Percentiles rank a stretch among this genome's conserved stretches.
Evolutionary conservation across 1,140 invertebrate genomes (phyloP).

Genomic region (Brachionus koreanus): DNA sequence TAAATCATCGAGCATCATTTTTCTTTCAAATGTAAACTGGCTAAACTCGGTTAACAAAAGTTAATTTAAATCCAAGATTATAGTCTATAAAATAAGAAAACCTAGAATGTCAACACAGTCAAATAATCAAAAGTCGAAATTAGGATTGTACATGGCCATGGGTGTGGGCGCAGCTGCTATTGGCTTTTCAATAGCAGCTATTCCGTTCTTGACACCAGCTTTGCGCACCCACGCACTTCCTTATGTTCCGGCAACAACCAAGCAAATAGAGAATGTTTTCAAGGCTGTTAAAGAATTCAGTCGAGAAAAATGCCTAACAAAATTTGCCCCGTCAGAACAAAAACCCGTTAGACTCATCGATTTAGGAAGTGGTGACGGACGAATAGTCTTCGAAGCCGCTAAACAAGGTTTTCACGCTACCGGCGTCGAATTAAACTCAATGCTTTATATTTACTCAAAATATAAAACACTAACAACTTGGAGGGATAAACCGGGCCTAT

Average conservation of each 20-base stretch:
- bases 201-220: conserved; percentile 44
- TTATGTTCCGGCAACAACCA: conserved; percentile 36
- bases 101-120: not conserved
- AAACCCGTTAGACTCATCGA: conserved; percentile 13
- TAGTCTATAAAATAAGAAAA: not conserved
- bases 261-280: conserved; percentile 39
- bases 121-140: not conserved
- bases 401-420: conserved; percentile 20
- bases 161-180: conserved; percentile 20
- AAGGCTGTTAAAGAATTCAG: not conserved
- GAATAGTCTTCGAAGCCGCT: conserved; percentile 41
- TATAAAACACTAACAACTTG: conserved; percentile 19
- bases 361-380: conserved; percentile 45
- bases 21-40: conserved; percentile 3
- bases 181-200: conserved; percentile 37
- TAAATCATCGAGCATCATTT: not conserved
- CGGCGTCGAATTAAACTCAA: conserved; percentile 38
- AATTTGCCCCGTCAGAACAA: not conserved
- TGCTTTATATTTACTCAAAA: conserved; percentile 9
- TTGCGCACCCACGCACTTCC: conserved; percentile 33
- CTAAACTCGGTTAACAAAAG: conserved; percentile 29
- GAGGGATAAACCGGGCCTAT: not conserved
- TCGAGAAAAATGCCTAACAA: not conserved
- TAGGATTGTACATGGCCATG: conserved; percentile 8
- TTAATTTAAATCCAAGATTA: not conserved